Percentiles rank a stretch among this genome's conserved stretches.
Evolutionary conservation across 1,140 invertebrate genomes (phyloP).

Genomic region (Chironomus tepperi): DNA sequence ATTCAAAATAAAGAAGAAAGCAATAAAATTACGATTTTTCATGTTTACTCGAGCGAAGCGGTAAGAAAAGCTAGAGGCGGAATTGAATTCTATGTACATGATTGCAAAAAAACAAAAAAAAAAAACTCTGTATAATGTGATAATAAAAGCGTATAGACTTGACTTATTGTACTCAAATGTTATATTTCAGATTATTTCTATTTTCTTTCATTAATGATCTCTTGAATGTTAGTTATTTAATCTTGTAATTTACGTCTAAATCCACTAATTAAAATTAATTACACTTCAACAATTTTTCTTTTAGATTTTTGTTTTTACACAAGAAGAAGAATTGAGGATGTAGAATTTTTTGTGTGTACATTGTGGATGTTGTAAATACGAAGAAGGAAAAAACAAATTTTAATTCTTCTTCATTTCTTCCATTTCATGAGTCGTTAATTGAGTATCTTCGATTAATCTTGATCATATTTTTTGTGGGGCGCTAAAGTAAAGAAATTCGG

Average conservation of each 20-base stretch:
- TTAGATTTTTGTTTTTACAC: neutral
- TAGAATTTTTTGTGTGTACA: too few species aligned
- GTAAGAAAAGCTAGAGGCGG: neutral
- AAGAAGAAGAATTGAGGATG: too few species aligned
- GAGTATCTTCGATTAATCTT: constrained; percentile 13
- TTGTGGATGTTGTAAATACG: too few species aligned
- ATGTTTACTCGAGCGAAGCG: constrained; percentile 4
- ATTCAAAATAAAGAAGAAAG: constrained; percentile 4
- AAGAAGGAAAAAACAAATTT: too few species aligned
- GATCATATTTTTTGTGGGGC: neutral
- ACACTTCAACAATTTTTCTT: constrained; percentile 1
- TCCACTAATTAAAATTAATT: constrained; percentile 15
- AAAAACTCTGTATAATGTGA: too few species aligned
- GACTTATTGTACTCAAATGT: too few species aligned
- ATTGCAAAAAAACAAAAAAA: too few species aligned
- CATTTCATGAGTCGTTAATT: neutral
- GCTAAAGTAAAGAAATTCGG: too few species aligned
- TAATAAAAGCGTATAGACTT: too few species aligned
- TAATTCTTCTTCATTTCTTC: too few species aligned
- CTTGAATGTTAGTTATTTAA: neutral
- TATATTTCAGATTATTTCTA: too few species aligned
- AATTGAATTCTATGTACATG: neutral
- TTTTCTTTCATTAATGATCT: too few species aligned
- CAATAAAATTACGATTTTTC: constrained; percentile 8
- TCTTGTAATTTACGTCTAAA: constrained; percentile 3